Evolutionary conservation across 1,140 invertebrate species (phyloP).

Genomic region (Sitophilus oryzae): DNA sequence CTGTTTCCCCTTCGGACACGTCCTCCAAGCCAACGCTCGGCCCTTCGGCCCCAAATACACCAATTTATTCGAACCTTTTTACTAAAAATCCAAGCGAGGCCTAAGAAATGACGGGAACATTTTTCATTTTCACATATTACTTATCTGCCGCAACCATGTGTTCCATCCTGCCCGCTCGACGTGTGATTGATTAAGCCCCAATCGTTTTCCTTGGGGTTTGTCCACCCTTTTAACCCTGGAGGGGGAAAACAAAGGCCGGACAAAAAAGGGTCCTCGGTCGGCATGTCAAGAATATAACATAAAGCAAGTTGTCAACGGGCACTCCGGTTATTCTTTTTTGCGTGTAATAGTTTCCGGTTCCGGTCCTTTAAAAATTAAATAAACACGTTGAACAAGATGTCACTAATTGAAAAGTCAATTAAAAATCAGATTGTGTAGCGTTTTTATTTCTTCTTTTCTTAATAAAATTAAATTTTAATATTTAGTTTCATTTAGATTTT

Average conservation of each 20-base stretch:
- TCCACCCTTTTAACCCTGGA: constrained; percentile 5
- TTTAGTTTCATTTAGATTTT: too few species aligned
- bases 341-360: constrained; percentile 11
- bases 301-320: constrained; percentile 19
- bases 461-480: too few species aligned
- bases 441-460: too few species aligned
- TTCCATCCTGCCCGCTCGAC: constrained; percentile 1
- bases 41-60: neutral
- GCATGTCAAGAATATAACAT: constrained; percentile 17
- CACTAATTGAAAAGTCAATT: too few species aligned
- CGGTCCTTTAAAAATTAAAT: neutral
- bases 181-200: constrained; percentile 10
- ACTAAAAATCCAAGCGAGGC: neutral
- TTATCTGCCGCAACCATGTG: constrained; percentile 8
- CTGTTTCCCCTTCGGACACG: neutral
- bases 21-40: neutral
- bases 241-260: neutral
- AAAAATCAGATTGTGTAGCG: too few species aligned
- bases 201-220: constrained; percentile 6
- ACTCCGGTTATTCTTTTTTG: constrained; percentile 17
- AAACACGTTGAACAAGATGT: too few species aligned
- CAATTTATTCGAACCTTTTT: constrained; percentile 3
- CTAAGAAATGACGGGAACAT: neutral
- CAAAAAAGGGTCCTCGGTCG: constrained; percentile 14
- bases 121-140: constrained; percentile 9